These are phyloP conservation scores for Listronotus bonariensis DNA, from an alignment of 1,140 invertebrate species.

Conservation along the genomic window DNA sequence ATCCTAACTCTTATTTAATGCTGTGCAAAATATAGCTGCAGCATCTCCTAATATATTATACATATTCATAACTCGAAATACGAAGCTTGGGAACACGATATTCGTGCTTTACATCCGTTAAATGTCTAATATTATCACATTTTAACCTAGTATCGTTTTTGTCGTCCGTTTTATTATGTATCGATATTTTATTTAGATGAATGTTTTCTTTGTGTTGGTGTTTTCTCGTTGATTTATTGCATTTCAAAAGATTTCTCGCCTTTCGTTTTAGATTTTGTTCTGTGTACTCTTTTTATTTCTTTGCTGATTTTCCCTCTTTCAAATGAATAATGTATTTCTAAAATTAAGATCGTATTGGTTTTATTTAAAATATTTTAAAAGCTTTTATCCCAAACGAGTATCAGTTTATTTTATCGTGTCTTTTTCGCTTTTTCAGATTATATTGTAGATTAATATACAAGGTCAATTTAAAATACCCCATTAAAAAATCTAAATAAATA, in stretches of 20 bases:
- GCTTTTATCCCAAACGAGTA: not conserved
- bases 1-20: too few relatives aligned
- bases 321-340: too few relatives aligned
- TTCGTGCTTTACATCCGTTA: conserved; percentile 12
- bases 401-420: too few relatives aligned
- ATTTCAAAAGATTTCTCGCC: not conserved
- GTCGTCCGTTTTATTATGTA: conserved; percentile 14
- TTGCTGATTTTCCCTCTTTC: not conserved
- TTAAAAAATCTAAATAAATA: too few relatives aligned
- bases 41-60: too few relatives aligned
- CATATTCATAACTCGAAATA: conserved; percentile 1
- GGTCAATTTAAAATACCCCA: too few relatives aligned
- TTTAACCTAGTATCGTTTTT: not conserved
- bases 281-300: not conserved
- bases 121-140: conserved; percentile 6
- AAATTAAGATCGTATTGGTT: not conserved
- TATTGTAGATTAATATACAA: too few relatives aligned
- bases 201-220: conserved; percentile 10
- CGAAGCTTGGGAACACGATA: not conserved
- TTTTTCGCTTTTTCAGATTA: too few relatives aligned
- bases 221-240: conserved; percentile 24
- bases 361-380: not conserved
- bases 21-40: too few relatives aligned
- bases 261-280: conserved; percentile 3
- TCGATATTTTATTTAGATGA: conserved; percentile 26